Evolutionary conservation across 2,888 invertebrate species (phyloP).

Genomic region (Drosophila pseudotalamancana): DNA sequence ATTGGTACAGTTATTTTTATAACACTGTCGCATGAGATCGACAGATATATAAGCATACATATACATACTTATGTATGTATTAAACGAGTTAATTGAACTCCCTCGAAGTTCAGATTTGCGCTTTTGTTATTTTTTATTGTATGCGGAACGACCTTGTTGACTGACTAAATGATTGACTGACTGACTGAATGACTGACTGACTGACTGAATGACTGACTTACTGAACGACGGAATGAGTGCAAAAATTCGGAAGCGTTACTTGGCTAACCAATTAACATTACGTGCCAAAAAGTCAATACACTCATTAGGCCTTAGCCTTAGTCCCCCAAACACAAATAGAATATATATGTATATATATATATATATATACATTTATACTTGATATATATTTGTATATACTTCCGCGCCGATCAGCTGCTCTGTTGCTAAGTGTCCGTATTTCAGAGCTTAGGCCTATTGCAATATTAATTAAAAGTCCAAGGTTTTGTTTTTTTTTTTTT

Average conservation of each 20-base stretch:
- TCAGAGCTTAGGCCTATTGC: conserved; percentile 24
- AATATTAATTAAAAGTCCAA: conserved; percentile 16
- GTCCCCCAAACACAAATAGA: neutral
- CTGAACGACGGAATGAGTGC: conserved; percentile 48
- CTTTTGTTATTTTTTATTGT: conserved; percentile 25
- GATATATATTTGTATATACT: neutral
- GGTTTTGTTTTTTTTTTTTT: conserved; percentile 2
- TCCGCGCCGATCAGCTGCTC: conserved; percentile 29
- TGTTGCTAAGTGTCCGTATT: conserved; percentile 20
- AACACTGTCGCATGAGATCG: conserved; percentile 9
- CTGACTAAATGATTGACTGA: conserved; percentile 44
- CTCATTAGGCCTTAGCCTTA: conserved; percentile 44
- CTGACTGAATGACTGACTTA: conserved; percentile 41
- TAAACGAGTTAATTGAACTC: conserved; percentile 75
- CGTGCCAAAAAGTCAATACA: conserved; percentile 68
- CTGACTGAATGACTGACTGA: conserved; percentile 48
- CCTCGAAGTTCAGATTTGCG: conserved; percentile 25
- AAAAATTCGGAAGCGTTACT: conserved; percentile 56
- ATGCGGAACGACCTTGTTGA: conserved; percentile 74
- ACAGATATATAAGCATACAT: conserved; percentile 5
- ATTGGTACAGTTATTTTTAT: conserved; percentile 73
- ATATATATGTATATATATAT: too few species aligned
- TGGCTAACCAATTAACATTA: conserved; percentile 53
- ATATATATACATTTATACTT: neutral
- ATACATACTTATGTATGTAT: too few species aligned